Conservation (phyloP, 2,113 vertebrate genomes). For the Propithecus coquereli region DNA sequence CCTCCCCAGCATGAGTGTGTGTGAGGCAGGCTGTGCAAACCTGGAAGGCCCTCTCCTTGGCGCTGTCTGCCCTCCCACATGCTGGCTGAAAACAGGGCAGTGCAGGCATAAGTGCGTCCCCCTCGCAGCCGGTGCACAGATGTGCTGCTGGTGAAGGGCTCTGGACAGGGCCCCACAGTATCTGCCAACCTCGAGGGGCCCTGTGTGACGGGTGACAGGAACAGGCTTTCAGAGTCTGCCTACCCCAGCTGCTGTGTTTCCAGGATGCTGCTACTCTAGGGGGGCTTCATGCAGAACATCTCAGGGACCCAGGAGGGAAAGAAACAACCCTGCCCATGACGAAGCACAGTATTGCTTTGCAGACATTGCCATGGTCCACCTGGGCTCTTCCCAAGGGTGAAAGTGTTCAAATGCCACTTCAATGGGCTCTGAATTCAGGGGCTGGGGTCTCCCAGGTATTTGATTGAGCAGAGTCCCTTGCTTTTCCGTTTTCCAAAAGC, state of each 20-base stretch:
- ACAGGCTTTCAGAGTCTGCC: not conserved
- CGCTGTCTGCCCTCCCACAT: not conserved
- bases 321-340: not conserved
- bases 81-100: not conserved
- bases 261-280: not conserved
- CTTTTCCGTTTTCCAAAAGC: not conserved
- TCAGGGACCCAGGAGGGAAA: not conserved
- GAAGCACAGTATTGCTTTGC: not conserved
- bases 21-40: rapidly evolving
- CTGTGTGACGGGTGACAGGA: rapidly evolving
- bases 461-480: not conserved
- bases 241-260: no score
- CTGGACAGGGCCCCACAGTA: rapidly evolving
- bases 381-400: not conserved
- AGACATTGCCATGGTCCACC: not conserved
- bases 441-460: not conserved
- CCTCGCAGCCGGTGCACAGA: no score
- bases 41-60: not conserved
- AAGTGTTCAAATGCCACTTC: not conserved
- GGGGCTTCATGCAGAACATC: not conserved
- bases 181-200: not conserved
- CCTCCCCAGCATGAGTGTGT: rapidly evolving
- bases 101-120: rapidly evolving
- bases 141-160: rapidly evolving
- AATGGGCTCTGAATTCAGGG: not conserved